Base-by-base conservation (phyloP, 2,888 invertebrate genomes). In the Cryptosula pallasiana region DNA sequence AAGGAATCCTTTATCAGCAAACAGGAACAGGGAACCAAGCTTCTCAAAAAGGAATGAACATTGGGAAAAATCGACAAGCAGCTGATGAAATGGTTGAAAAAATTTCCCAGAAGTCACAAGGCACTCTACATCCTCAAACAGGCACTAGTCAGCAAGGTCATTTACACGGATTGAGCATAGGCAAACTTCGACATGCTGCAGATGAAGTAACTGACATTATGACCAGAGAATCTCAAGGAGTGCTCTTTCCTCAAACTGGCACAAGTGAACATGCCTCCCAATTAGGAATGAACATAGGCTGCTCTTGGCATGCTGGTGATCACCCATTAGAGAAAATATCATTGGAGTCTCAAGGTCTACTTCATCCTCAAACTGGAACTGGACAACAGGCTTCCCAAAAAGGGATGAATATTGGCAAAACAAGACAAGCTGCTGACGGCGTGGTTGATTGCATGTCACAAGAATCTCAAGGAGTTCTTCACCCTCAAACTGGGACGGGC, bases 131-230 rank as follows among this genome's bases (percentile, higher is more conserved):
- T 58, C 76, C 81, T 2, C 84, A 84, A 74, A 76, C 80, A 57
- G 84, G 84, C 3, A 79, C 77, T 72, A 84, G 83, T 75, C 79
- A 83, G 75, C 78, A 79, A 1, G 83, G 83, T 27, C 78, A 77
- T 55, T 83, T 84, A 73, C 71, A 77, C 5, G 83, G 83, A 0
- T 83, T 83, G 82, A 13, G 29, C n/a, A 25, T 58, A 9, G 58
- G 58, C 16, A 73, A 69, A 25, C 9, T 45, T 45, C 45, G 45
- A 45, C 45, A 5, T 20, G 45, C 20, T 45, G 5, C 20, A 13
- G 45, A 45, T 45, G 45, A 45, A 45, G 5, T 45, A 45, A 20
- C 20, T 45, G 45, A 45, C 5, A 45, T 5, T 20, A 45, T 45
- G 45, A 13, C 45, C 20, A 5, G 20, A 45, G 45, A 45, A 20